These are phyloP conservation scores for Mesorhabditis spiculigera DNA, from an alignment of 2,888 invertebrate genomes.

Conservation along the genomic window DNA sequence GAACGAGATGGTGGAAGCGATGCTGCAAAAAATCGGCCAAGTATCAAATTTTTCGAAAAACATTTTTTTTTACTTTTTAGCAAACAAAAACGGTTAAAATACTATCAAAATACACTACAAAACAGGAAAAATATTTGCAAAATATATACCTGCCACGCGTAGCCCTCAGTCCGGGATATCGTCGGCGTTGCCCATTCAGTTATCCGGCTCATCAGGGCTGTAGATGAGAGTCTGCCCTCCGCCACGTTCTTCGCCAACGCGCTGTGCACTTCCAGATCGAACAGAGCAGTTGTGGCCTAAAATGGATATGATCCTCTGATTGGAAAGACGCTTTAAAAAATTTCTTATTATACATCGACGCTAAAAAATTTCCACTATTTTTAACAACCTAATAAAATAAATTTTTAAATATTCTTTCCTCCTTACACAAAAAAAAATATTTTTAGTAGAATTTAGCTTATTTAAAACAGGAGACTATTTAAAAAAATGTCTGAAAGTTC, in stretches of 20 bases:
- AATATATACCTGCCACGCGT: background rate
- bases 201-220: background rate
- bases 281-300: slow-evolving; percentile 63
- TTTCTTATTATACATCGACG: too few relatives aligned
- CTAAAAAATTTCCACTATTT: too few relatives aligned
- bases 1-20: slow-evolving; percentile 88
- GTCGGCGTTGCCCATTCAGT: background rate
- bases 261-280: slow-evolving; percentile 56
- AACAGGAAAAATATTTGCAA: too few relatives aligned
- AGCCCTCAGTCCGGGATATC: background rate
- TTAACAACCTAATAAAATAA: too few relatives aligned
- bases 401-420: too few relatives aligned
- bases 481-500: too few relatives aligned
- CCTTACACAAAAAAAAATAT: too few relatives aligned
- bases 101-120: too few relatives aligned
- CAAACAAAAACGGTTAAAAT: too few relatives aligned
- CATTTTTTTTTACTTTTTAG: background rate
- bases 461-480: too few relatives aligned
- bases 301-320: background rate
- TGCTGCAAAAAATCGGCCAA: background rate
- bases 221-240: background rate
- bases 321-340: too few relatives aligned
- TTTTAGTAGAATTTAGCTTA: too few relatives aligned
- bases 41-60: background rate
- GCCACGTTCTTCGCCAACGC: background rate